Evolutionary conservation across 2,113 vertebrate genomes (phyloP).

Genomic region (Cochlearius cochlearius): DNA sequence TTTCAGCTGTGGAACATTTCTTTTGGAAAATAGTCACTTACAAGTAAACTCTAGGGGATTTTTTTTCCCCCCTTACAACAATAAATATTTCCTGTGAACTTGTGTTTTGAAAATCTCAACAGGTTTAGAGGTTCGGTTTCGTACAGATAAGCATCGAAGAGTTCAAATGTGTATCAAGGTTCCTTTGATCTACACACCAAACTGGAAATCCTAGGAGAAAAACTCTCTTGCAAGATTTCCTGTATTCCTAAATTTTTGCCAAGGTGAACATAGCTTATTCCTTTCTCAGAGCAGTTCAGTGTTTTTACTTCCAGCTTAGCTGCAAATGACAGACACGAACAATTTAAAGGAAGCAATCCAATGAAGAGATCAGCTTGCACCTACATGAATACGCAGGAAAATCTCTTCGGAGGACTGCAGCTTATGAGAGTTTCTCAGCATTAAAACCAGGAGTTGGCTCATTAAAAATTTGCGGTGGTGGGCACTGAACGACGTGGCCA

Average conservation of each 20-base stretch:
- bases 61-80: neutral
- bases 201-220: neutral
- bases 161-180: neutral
- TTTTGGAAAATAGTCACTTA: neutral
- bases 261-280: neutral
- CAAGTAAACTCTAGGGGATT: neutral
- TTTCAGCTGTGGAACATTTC: neutral
- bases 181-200: constrained; percentile 19
- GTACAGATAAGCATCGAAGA: neutral
- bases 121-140: neutral
- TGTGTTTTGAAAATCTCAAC: neutral
- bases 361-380: neutral
- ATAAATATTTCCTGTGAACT: constrained; percentile 6
- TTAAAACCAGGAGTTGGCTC: neutral
- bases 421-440: neutral
- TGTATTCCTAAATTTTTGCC: neutral
- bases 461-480: neutral
- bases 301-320: neutral
- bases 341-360: neutral
- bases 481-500: neutral
- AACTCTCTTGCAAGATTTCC: neutral
- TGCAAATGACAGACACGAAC: neutral
- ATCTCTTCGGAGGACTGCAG: neutral
- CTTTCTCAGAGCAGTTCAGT: neutral
- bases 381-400: fast-evolving